phyloP scores from a whole-genome alignment of 2,888 invertebrate species.

The Heliconius aoede region DNA sequence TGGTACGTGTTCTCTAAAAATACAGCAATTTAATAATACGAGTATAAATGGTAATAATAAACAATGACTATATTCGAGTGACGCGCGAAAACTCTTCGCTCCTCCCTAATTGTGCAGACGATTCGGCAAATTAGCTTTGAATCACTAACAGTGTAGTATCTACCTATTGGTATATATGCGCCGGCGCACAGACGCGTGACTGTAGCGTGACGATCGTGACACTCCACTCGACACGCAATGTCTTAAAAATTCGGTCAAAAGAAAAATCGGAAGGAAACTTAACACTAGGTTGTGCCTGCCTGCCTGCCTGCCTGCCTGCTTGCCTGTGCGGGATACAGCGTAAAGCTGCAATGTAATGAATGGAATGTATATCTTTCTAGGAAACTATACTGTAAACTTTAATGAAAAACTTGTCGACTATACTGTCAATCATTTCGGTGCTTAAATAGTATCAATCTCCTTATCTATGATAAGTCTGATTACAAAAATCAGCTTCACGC shows the following conservation, averaged over 20 bases:
- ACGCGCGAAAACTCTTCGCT: not conserved
- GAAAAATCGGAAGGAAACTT: no score
- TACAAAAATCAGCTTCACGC: no score
- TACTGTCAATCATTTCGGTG: not conserved
- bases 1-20: not conserved
- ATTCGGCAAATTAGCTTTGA: constrained; percentile 27
- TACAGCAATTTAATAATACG: not conserved
- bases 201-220: no score
- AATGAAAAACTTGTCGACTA: not conserved
- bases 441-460: not conserved
- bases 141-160: constrained; percentile 11
- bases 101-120: not conserved
- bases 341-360: no score
- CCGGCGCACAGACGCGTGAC: no score
- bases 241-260: no score
- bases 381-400: no score
- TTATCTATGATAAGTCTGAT: not conserved
- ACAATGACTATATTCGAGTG: not conserved
- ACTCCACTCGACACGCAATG: no score
- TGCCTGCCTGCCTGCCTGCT: no score
- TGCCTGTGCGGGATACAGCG: no score
- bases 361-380: no score
- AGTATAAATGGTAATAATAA: not conserved
- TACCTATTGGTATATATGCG: not conserved
- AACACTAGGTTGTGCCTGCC: no score